Base-by-base conservation (phyloP, 2,113 vertebrate species). In the Chaetorhynchus papuensis region DNA sequence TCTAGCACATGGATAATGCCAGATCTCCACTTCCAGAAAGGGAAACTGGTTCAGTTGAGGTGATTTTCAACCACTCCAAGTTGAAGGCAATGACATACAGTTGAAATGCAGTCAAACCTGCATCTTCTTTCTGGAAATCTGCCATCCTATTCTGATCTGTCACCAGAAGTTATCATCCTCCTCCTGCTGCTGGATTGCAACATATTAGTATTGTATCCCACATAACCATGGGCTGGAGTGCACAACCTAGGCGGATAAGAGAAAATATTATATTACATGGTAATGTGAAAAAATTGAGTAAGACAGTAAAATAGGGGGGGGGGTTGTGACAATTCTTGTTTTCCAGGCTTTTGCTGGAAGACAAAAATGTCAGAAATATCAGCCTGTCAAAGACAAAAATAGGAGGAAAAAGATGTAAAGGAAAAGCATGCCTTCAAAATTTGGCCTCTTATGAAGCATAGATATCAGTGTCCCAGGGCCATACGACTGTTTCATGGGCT, bases 241-340 rank as follows among this genome's bases (percentile, higher is more conserved):
- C 3, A 18, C 3, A n/a, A 68, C 50, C 13, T 15, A 8, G 15
- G 10, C 33, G 35, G 85, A n/a, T 16, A 92, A 37, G 15, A 70
- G 70, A 59, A 61, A 53, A 11, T 15, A 26, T 9, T 35, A 2
- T 14, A 27, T 17, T 19, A 5, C 18, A 15, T 31, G 31, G 26
- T 50, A 66, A 57, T 11, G 2, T 5, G 9, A 68, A 70, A 80
- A 85, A 60, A 7, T 27, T 1, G 20, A 57, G 18, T 16, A 63
- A 44, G 12, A 82, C 49, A n/a, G n/a, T n/a, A n/a, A n/a, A n/a
- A n/a, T n/a, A n/a, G 30, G 6, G 8, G 7, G 33, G 1, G 0
- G 41, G 27, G 30, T 63, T 70, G 6, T 35, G 7, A 37, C 20
- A 15, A 18, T 47, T 76, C 14, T 18, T 75, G 11, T 75, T 84